Conservation (phyloP, 2,888 invertebrate genomes). For the Pristionchus fissidentatus region DNA sequence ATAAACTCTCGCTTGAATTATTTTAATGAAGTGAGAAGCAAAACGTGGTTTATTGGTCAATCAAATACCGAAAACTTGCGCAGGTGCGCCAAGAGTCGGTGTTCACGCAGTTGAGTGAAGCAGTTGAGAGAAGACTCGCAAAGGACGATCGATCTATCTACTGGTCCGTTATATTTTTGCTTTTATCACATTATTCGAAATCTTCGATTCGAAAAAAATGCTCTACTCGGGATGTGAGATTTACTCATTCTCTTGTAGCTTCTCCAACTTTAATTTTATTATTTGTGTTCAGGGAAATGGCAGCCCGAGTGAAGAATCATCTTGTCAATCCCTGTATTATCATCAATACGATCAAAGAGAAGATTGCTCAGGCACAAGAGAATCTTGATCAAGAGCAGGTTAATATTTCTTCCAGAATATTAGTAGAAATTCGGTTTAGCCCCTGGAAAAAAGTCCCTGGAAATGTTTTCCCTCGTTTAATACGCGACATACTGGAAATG, state of each 20-base stretch:
- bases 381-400: constrained; percentile 37
- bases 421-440: too few species aligned
- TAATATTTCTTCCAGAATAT: too few species aligned
- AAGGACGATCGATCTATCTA: constrained; percentile 5
- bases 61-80: too few species aligned
- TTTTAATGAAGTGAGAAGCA: too few species aligned
- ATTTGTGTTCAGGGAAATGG: constrained; percentile 32
- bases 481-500: too few species aligned
- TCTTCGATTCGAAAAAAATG: background rate
- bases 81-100: constrained; percentile 39
- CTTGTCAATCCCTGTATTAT: constrained; percentile 39
- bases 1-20: too few species aligned
- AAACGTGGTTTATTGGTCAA: too few species aligned
- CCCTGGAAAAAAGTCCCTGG: too few species aligned
- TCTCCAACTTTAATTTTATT: background rate
- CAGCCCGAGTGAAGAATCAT: constrained; percentile 20
- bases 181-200: too few species aligned
- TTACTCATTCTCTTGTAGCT: too few species aligned
- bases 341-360: constrained; percentile 45
- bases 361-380: background rate
- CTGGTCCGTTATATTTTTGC: background rate
- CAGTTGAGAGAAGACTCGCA: constrained; percentile 29
- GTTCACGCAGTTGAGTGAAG: constrained; percentile 7
- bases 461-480: too few species aligned
- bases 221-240: too few species aligned